Base-by-base conservation (phyloP, 2,888 invertebrate species). In the Griposia aprilina region DNA sequence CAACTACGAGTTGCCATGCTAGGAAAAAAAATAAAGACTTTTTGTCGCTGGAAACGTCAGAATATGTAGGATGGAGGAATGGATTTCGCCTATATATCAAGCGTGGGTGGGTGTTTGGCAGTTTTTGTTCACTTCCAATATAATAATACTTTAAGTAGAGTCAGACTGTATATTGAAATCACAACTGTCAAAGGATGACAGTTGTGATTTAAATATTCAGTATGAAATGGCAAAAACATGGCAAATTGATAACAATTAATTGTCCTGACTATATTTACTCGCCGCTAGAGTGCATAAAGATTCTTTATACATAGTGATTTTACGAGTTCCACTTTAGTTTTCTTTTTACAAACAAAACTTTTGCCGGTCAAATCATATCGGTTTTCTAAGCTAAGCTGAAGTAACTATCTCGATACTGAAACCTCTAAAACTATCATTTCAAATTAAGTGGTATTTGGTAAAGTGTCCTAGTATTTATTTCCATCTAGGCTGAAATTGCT, bases 401-500 rank as follows among this genome's bases (percentile, higher is more conserved):
- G 23, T 76, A n/a, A 13, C 63, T 48, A 20, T 74, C 4, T 66
- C 8, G 17, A 36, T 52, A 66, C 50, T 45, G 59, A 76, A 77
- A 52, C 57, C 17, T 13, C 17, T 13, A 0, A 63, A 11, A 26
- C 36, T 17, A 20, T 60, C 26, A 62, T 60, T 68, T 62, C n/a
- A 77, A 48, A 77, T 23, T 62, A 77, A 55, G 60, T 68, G 48
- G 48, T 62, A 76, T 78, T 77, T 41, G 30, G 17, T 13, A 17
- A 23, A 30, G 7, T 52, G 45, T 57, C 26, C 8, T n/a, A 62
- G 48, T 55, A 48, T 77, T 62, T 68, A 77, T 76, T 30, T 45
- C 0, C 15, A 30, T 45, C n/a, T 36, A 30, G 11, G 15, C 45
- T 55, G 6, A 62, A 62, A 62, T 55, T 20, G 17, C 50, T 52